Evolutionary conservation across 2,888 invertebrate genomes (phyloP).

Genomic region (Alviniconcha strummeri): DNA sequence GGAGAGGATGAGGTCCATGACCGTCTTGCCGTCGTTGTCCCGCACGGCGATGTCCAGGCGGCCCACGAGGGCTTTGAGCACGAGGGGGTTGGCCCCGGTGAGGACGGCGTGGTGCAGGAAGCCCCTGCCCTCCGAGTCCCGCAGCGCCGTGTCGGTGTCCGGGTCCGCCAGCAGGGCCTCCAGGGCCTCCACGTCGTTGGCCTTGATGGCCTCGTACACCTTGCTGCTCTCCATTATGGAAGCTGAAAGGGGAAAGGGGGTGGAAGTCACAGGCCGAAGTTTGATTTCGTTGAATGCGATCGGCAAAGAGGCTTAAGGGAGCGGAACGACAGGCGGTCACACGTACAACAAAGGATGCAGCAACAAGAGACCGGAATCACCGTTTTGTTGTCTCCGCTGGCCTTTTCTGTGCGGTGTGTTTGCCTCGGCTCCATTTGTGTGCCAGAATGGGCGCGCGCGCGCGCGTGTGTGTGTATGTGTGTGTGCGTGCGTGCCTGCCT

Average conservation of each 20-base stretch:
- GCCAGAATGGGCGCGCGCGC: too few species aligned
- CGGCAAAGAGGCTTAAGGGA: too few species aligned
- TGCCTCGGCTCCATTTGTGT: too few species aligned
- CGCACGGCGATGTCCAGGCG: slow-evolving; percentile 44
- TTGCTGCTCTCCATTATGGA: slow-evolving; percentile 39
- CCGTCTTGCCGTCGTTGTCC: slow-evolving; percentile 50
- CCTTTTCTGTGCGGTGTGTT: too few species aligned
- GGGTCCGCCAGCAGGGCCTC: slow-evolving; percentile 43
- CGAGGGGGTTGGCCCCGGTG: slow-evolving; percentile 38
- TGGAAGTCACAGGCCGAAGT: too few species aligned
- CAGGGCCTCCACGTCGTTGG: slow-evolving; percentile 45
- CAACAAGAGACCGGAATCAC: too few species aligned
- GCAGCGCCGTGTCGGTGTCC: slow-evolving; percentile 1
- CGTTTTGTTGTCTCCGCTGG: too few species aligned
- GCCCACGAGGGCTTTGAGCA: slow-evolving; percentile 51
- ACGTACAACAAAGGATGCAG: too few species aligned
- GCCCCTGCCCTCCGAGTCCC: slow-evolving; percentile 27
- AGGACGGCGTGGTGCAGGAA: slow-evolving; percentile 23
- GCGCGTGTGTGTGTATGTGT: too few species aligned
- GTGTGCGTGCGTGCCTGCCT: too few species aligned
- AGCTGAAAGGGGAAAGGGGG: slow-evolving; percentile 22
- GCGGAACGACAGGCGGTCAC: too few species aligned
- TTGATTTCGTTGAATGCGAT: too few species aligned
- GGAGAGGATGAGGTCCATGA: slow-evolving; percentile 49
- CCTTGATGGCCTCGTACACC: slow-evolving; percentile 48